phyloP scores from a whole-genome alignment of 2,797 vertebrate species.

The Scomberomorus guttatus region DNA sequence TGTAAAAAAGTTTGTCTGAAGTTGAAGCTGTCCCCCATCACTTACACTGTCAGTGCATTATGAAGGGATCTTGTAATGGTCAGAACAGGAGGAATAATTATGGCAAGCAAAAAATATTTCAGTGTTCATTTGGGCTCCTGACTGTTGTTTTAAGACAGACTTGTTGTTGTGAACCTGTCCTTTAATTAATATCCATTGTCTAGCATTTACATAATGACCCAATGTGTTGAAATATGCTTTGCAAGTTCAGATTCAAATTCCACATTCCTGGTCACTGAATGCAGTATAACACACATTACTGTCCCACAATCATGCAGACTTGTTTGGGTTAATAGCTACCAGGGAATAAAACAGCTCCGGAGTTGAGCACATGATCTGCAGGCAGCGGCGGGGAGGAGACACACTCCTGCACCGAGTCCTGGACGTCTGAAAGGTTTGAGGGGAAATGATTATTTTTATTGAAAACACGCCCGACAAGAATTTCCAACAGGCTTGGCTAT shows the following conservation, averaged over 20 bases:
- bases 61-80: neutral
- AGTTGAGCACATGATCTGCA: slow-evolving; percentile 79
- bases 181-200: too few species aligned
- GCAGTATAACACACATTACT: too few species aligned
- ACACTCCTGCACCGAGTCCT: slow-evolving; percentile 46
- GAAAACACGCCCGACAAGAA: slow-evolving; percentile 32
- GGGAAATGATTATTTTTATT: slow-evolving; percentile 37
- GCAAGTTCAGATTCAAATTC: neutral
- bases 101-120: neutral
- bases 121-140: too few species aligned
- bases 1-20: too few species aligned
- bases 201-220: too few species aligned
- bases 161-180: too few species aligned
- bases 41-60: neutral
- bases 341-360: slow-evolving; percentile 83
- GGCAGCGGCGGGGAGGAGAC: slow-evolving; percentile 68
- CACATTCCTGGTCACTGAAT: neutral
- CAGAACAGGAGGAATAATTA: neutral
- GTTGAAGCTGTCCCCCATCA: too few species aligned
- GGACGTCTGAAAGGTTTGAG: slow-evolving; percentile 63
- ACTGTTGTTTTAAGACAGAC: too few species aligned
- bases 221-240: neutral
- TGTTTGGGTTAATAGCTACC: slow-evolving; percentile 67
- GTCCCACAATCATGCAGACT: neutral
- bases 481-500: neutral